Evolutionary conservation across 2,888 invertebrate genomes (phyloP), one percentile per base, ranked within the genome.

Genomic region (Oscheius onirici): DNA sequence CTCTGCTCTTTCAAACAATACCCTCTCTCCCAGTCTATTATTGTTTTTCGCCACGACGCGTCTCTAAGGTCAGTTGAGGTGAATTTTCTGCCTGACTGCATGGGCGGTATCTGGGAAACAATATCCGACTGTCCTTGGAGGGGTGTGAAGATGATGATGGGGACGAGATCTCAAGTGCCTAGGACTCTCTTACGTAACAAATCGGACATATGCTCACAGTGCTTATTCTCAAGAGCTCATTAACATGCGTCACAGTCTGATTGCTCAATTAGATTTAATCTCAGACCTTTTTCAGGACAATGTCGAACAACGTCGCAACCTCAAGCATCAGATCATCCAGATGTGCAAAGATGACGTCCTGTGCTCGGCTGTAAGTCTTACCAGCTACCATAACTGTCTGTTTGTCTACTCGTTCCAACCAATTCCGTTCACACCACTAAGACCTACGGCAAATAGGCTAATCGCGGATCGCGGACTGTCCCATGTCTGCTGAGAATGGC

Each of bases 251-350:
- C 3, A 34, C 8, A 34, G 34, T 34, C 34, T 34, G 34, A 34
- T 34, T 34, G 34, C 34, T 34, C 34, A 34, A 34, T 34, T 26
- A 11, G 28, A 44, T 44, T 11, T 5, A 0, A 24, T 44, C 34
- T 34, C 34, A 6, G n/a, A 17, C 49, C 11, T 15, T 26, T 84
- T 85, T 72, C 78, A 86, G 86, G 76, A 79, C n/a, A 76, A 85
- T 49, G 3, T 74, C 51, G 82, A 86, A 20, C 72, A 81, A 24
- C 76, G 80, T 26, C 77, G 83, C 28, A 76, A 82, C 34, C 74
- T 86, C 57, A 83, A 80, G 69, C 86, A 86, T 61, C 83, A 84
- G 41, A 84, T 84, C 55, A 77, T 86, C 55, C 80, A 77, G 57
- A 73, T 87, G 52, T 86, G 86, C 78, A 80, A 82, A 46, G 82